These are phyloP conservation scores for Acrossocheilus fasciatus DNA, from an alignment of 2,797 vertebrate genomes.

Conservation along the genomic window DNA sequence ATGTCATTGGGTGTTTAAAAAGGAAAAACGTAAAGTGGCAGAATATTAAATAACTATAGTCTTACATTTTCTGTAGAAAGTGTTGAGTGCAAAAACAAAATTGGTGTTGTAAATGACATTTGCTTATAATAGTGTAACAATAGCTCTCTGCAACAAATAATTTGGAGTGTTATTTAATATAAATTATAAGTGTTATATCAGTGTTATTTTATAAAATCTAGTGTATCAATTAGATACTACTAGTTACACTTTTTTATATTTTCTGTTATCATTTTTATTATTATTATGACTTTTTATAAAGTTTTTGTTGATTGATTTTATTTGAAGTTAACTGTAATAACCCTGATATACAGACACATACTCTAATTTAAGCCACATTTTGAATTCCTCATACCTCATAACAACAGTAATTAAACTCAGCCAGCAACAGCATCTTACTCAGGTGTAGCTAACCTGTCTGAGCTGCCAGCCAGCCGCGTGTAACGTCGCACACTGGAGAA, in stretches of 20 bases:
- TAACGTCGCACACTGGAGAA: not conserved
- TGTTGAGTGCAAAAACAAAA: not conserved
- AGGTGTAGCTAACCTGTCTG: constrained; percentile 26
- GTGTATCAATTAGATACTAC: too few relatives aligned
- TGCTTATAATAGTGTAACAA: not conserved
- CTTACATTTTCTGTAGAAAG: not conserved
- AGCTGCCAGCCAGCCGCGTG: constrained; percentile 16
- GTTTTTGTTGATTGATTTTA: not conserved
- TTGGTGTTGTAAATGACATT: not conserved
- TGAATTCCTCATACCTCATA: not conserved
- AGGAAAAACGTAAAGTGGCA: not conserved
- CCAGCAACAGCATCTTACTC: not conserved
- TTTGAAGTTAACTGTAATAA: not conserved
- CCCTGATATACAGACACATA: not conserved
- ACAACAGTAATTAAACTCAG: constrained; percentile 15
- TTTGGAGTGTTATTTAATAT: not conserved
- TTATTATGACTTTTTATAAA: not conserved
- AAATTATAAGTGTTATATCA: too few relatives aligned
- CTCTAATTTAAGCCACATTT: not conserved
- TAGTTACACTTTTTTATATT: too few relatives aligned
- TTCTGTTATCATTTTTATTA: not conserved
- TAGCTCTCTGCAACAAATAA: not conserved
- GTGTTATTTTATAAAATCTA: too few relatives aligned
- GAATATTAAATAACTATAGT: not conserved
- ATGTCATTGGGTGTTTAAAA: not conserved